These are phyloP conservation scores for Andrena marginata DNA, from an alignment of 2,888 invertebrate genomes.

Conservation along the genomic window DNA sequence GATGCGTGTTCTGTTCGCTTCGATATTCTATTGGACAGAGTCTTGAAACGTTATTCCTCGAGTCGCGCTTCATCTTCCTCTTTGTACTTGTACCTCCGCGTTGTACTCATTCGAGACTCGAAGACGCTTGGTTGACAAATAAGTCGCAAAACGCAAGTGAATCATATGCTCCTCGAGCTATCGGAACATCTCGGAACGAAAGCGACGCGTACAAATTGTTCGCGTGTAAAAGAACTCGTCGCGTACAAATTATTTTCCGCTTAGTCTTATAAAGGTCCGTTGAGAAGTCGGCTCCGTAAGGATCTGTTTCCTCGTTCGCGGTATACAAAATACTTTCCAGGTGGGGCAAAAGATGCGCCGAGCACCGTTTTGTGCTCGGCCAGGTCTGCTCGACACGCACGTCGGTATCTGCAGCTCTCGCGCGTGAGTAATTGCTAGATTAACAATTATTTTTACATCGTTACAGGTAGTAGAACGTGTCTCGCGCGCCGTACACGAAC, in stretches of 20 bases:
- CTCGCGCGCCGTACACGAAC: constrained; percentile 48
- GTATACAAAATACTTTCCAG: constrained; percentile 48
- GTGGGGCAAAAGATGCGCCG: neutral
- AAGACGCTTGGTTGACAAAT: too few relatives aligned
- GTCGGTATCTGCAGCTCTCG: constrained; percentile 3
- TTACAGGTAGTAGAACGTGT: constrained; percentile 6
- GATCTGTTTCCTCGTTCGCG: constrained; percentile 4
- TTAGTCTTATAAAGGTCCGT: constrained; percentile 34
- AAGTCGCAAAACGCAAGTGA: neutral
- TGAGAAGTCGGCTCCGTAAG: constrained; percentile 2
- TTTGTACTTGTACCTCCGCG: too few relatives aligned
- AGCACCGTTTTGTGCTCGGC: neutral
- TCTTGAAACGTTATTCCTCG: neutral
- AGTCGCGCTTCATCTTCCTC: too few relatives aligned
- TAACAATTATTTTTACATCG: neutral
- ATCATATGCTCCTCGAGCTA: neutral
- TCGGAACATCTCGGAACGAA: constrained; percentile 9
- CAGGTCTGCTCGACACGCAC: constrained; percentile 15
- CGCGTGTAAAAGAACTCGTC: constrained; percentile 1
- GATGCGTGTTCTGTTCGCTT: neutral
- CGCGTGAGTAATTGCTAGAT: neutral
- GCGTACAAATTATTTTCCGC: constrained; percentile 12
- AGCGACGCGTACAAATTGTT: constrained; percentile 8
- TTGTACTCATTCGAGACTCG: too few relatives aligned
- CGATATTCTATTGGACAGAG: neutral